phyloP scores from a whole-genome alignment of 2,888 invertebrate species.

The Temnothorax rugatulus region DNA sequence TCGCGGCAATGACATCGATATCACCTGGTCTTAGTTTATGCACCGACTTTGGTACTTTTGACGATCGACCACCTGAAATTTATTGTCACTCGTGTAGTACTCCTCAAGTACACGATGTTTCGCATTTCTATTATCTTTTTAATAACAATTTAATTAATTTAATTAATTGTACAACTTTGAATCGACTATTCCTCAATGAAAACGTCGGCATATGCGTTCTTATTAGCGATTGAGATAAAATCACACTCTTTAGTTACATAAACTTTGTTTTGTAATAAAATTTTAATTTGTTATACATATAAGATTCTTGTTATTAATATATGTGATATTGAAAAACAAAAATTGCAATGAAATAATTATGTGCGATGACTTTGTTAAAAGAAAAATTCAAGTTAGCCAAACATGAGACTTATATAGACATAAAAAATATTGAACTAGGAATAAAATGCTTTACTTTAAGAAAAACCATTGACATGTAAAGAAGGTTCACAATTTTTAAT shows the following conservation, averaged over 20 bases:
- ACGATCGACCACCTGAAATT: conserved; percentile 76
- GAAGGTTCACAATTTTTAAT: neutral
- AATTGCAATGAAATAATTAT: neutral
- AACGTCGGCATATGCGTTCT: neutral
- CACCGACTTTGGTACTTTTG: conserved; percentile 87
- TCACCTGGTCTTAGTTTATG: conserved; percentile 89
- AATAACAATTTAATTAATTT: conserved; percentile 18
- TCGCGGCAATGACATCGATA: conserved; percentile 88
- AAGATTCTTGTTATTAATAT: neutral
- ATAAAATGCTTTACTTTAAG: neutral
- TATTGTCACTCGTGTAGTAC: neutral
- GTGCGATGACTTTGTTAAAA: neutral
- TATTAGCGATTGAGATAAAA: neutral
- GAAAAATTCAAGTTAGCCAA: neutral
- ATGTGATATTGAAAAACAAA: neutral
- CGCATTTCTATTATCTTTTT: neutral
- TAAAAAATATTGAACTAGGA: neutral
- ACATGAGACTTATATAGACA: neutral
- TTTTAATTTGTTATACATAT: neutral
- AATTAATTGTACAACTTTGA: neutral
- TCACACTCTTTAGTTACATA: neutral
- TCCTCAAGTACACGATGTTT: neutral
- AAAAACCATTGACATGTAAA: neutral
- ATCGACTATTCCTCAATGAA: neutral
- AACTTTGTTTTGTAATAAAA: neutral